Base-by-base conservation (phyloP, 2,888 invertebrate species). In the Polietes domitor region DNA sequence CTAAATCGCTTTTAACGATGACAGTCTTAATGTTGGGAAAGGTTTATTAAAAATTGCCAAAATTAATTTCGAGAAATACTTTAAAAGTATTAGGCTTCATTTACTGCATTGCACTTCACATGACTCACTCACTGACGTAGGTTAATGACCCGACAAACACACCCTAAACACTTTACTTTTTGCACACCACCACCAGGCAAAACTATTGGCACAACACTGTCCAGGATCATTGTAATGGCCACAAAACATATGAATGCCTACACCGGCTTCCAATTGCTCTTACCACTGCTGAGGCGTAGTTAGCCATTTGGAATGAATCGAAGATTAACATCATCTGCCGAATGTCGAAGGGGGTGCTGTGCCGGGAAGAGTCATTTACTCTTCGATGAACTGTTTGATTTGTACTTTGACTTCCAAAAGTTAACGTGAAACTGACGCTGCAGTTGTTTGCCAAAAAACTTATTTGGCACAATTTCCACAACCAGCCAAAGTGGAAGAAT, bases 221-320 rank as follows among this genome's bases (percentile, higher is more conserved):
- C n/a, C n/a, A n/a, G n/a, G n/a, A n/a, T n/a, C n/a, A n/a, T n/a
- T n/a, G n/a, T 32, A 32, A 32, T 7, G 3, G 3, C 32, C 32
- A n/a, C 32, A 7, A 32, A 32, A 32, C n/a, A 32, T 32, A 3
- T 32, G 32, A 32, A n/a, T n/a, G n/a, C n/a, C n/a, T n/a, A n/a
- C n/a, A n/a, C n/a, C n/a, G 37, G n/a, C n/a, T n/a, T 9, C 4
- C 37, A 7, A 7, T 37, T 47, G 21, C 17, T 55, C 79, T 74
- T 74, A 79, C 79, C 74, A 73, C 55, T n/a, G 68, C 74, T 24
- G 43, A 37, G 12, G 43, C 10, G 21, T 68, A 74, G 70, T 43
- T 61, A 21, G n/a, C 55, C 58, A 74, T 75, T 41, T 70, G 58
- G 21, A 70, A 70, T 43, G 58, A 55, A 26, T 53, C 74, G 70